Evolutionary conservation across 1,140 invertebrate species (phyloP).

Genomic region (Octopus bimaculoides): DNA sequence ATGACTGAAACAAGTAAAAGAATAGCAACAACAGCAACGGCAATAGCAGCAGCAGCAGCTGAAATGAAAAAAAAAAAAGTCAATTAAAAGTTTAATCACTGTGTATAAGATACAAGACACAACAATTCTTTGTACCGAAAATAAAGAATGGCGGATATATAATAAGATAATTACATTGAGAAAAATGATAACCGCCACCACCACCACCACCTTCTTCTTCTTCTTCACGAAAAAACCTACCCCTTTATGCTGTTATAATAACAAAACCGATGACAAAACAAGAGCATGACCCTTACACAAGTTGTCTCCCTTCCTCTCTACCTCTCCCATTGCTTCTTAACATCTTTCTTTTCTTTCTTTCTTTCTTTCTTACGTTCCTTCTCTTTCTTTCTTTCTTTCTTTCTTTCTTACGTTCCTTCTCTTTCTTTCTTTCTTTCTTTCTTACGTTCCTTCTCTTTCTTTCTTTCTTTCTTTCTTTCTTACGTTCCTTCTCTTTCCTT

Average conservation of each 20-base stretch:
- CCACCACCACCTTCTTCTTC: neutral
- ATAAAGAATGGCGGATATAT: too few relatives aligned
- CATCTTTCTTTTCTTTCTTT: neutral
- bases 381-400: neutral
- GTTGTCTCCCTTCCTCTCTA: neutral
- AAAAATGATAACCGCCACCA: too few relatives aligned
- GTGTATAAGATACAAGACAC: too few relatives aligned
- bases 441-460: neutral
- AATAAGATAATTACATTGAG: too few relatives aligned
- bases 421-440: neutral
- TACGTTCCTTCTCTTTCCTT: neutral
- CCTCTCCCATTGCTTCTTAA: neutral
- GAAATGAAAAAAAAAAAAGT: too few relatives aligned
- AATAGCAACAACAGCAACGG: too few relatives aligned
- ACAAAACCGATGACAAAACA: too few relatives aligned
- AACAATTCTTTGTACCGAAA: too few relatives aligned
- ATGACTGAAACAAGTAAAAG: too few relatives aligned
- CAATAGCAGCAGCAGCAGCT: too few relatives aligned
- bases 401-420: neutral
- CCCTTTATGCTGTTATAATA: too few relatives aligned
- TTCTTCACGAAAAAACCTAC: neutral
- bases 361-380: neutral
- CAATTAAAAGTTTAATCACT: too few relatives aligned
- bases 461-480: neutral
- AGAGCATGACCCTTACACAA: neutral